Base-by-base conservation (phyloP, 2,113 vertebrate genomes). In the Gorsachius goisagi region DNA sequence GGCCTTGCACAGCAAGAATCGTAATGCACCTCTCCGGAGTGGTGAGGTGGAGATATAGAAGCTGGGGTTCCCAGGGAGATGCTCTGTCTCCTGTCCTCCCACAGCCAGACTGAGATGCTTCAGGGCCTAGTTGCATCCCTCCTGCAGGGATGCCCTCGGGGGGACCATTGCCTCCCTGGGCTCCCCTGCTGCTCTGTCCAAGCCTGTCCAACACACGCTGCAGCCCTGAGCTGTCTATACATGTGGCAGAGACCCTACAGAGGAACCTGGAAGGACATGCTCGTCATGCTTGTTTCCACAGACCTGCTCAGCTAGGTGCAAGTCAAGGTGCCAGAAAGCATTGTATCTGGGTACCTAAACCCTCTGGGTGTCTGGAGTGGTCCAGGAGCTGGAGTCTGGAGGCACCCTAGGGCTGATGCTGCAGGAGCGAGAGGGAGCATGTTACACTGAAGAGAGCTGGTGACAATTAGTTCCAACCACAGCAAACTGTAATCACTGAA, bases 401-500 rank as follows among this genome's bases (percentile, higher is more conserved):
- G 60, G 13, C 28, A 84, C 21, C 10, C 5, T 6, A 18, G 19
- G 8, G 11, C n/a, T 85, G 60, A 24, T 26, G 33, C 26, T 84
- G 33, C 17, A 33, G 64, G 35, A 85, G 20, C 0, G 2, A 79
- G 69, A 62, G 41, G 45, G 49, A 88, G 27, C 4, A 0, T 55
- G 63, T 39, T 50, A 24, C 33, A 14, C 39, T 9, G 9, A 59
- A 85, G 59, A 78, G 76, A 68, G 41, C 56, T 88, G 56, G 69
- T 92, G 73, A 93, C 88, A 95, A 95, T 96, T 95, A 90, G 66
- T 89, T 96, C 84, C 68, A 81, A 82, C 85, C 80, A 60, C 58
- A 50, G 93, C 69, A 90, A 95, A 96, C 93, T 95, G 97, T 97
- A 97, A 97, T 97, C 96, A 97, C 85, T 1, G 15, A 97, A 97